Conservation (phyloP, 2,888 invertebrate genomes). For the Hedychridium roseum region DNA sequence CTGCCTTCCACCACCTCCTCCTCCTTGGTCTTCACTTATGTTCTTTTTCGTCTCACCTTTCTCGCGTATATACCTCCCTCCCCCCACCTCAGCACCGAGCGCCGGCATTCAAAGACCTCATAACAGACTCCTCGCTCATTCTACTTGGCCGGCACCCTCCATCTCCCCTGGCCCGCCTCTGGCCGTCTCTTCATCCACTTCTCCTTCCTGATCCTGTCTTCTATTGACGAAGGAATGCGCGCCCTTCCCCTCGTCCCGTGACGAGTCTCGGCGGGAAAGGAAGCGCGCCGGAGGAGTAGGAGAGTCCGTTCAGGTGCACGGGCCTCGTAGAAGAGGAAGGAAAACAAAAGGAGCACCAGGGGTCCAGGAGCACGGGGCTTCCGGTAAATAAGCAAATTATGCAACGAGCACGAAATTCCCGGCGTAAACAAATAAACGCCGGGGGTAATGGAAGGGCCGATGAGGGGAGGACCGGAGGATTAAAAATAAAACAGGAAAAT, state of each 20-base stretch:
- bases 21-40: conserved; percentile 18
- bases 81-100: conserved; percentile 7
- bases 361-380: no score
- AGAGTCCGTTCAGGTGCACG: no score
- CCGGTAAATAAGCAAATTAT: no score
- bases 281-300: conserved; percentile 27
- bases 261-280: conserved; percentile 30
- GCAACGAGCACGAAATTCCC: no score
- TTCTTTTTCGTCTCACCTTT: conserved; percentile 24
- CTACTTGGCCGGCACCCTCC: conserved; percentile 16
- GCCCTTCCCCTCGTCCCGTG: conserved; percentile 26
- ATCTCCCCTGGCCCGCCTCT: conserved; percentile 5
- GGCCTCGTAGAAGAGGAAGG: no score
- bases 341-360: no score
- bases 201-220: conserved; percentile 16
- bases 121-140: conserved; percentile 39
- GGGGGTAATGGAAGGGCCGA: conserved; percentile 1
- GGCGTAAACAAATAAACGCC: no score
- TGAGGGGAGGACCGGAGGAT: conserved; percentile 7
- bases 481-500: no score
- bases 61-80: conserved; percentile 14
- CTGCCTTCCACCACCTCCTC: not conserved
- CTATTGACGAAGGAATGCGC: conserved; percentile 40
- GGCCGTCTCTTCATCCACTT: conserved; percentile 1
- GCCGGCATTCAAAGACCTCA: conserved; percentile 44